phyloP scores from a whole-genome alignment of 2,888 invertebrate genomes.

The Volucella zonaria region DNA sequence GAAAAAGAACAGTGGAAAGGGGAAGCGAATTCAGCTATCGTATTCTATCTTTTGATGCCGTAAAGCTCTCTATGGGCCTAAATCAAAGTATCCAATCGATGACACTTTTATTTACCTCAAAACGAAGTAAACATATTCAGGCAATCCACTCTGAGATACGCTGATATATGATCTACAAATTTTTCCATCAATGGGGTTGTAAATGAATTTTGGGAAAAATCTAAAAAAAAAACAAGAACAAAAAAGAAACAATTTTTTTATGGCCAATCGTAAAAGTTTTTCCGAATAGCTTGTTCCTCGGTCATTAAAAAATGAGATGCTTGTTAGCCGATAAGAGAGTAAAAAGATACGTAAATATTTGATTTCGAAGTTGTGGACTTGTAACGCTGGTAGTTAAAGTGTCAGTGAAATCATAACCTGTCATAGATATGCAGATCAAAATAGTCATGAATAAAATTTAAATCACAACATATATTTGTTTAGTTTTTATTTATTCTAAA shows the following conservation, averaged over 20 bases:
- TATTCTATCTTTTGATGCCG: no score
- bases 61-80: constrained; percentile 13
- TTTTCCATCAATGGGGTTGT: constrained; percentile 29
- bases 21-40: constrained; percentile 25
- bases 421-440: constrained; percentile 3
- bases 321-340: constrained; percentile 38
- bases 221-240: background rate
- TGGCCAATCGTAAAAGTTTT: constrained; percentile 51
- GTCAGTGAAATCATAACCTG: constrained; percentile 34
- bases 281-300: constrained; percentile 20
- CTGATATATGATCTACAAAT: constrained; percentile 53
- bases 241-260: constrained; percentile 20
- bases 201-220: constrained; percentile 42
- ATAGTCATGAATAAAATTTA: background rate
- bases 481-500: no score
- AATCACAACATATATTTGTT: background rate
- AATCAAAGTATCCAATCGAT: constrained; percentile 64
- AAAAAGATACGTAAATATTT: constrained; percentile 37
- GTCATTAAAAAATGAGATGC: constrained; percentile 35
- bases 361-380: constrained; percentile 13
- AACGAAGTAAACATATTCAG: constrained; percentile 18
- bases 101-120: constrained; percentile 58
- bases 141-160: constrained; percentile 39
- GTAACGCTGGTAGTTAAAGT: constrained; percentile 39
- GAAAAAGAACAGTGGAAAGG: background rate